Percentiles rank a stretch among this genome's conserved stretches.
Conservation (phyloP, 2,113 vertebrate species). For the Phrynocephalus versicolor region DNA sequence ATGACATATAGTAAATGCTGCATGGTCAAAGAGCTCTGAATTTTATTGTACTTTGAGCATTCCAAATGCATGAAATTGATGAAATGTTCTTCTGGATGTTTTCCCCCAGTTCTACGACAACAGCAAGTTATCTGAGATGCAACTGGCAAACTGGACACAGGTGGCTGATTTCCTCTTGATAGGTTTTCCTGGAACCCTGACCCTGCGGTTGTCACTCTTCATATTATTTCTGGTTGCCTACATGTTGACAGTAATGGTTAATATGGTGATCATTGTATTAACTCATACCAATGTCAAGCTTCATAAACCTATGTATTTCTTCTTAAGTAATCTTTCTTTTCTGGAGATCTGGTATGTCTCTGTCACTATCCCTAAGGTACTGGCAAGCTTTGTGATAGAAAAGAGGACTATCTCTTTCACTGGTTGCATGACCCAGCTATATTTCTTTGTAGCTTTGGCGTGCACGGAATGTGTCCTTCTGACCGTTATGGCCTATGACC, state of each 20-base stretch:
- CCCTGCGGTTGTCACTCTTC: slow-evolving; percentile 29
- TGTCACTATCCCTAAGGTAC: slow-evolving; percentile 59
- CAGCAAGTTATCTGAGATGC: too few relatives aligned
- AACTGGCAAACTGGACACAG: too few relatives aligned
- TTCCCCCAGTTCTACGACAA: too few relatives aligned
- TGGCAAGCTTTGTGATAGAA: slow-evolving; percentile 35
- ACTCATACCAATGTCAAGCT: slow-evolving; percentile 26
- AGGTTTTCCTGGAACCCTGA: slow-evolving; percentile 43
- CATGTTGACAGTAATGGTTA: slow-evolving; percentile 42
- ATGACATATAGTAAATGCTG: too few relatives aligned
- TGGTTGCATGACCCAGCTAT: slow-evolving; percentile 54
- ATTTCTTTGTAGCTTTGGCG: slow-evolving; percentile 58
- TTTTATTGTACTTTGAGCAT: too few relatives aligned
- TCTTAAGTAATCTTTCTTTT: slow-evolving; percentile 64
- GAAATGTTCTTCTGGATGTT: too few relatives aligned
- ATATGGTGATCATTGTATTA: slow-evolving; percentile 26
- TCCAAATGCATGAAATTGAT: too few relatives aligned
- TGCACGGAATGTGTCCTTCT: slow-evolving; percentile 53
- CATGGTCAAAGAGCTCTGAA: too few relatives aligned
- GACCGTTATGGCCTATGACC: slow-evolving; percentile 61
- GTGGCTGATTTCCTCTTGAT: slow-evolving; percentile 9
- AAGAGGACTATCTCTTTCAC: slow-evolving; percentile 39
- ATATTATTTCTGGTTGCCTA: slow-evolving; percentile 45
- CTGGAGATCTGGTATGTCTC: slow-evolving; percentile 67
- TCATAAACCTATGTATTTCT: slow-evolving; percentile 65